Percentiles rank a stretch among this genome's conserved stretches.
Conservation (phyloP, 2,113 vertebrate species). For the Acanthisitta chloris region DNA sequence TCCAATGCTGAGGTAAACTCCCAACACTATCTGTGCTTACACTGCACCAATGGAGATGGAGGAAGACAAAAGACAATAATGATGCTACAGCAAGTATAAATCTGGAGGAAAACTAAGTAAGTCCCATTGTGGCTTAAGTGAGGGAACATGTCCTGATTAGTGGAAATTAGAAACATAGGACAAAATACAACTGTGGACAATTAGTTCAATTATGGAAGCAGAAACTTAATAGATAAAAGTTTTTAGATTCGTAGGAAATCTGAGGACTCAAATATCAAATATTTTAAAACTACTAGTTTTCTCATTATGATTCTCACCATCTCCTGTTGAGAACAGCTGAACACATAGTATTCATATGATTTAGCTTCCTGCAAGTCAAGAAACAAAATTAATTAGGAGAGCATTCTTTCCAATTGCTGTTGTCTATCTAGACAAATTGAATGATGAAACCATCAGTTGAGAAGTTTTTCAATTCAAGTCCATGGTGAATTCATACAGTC, state of each 20-base stretch:
- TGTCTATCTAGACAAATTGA: neutral
- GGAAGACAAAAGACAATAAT: neutral
- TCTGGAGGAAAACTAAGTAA: neutral
- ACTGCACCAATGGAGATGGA: neutral
- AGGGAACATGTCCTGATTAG: neutral
- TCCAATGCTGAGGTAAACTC: neutral
- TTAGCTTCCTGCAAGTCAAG: neutral
- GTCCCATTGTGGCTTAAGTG: neutral
- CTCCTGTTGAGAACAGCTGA: neutral
- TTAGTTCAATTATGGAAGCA: neutral
- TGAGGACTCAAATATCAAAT: neutral
- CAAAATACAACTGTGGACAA: neutral
- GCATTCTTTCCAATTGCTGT: constrained; percentile 9
- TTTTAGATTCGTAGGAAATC: neutral
- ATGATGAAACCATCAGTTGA: neutral
- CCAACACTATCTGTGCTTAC: neutral
- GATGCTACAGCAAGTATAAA: neutral
- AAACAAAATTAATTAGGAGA: constrained; percentile 13
- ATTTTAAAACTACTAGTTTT: neutral
- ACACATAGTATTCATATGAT: neutral
- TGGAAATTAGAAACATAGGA: neutral
- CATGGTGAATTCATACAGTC: neutral
- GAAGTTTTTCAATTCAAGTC: neutral
- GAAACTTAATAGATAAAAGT: neutral
- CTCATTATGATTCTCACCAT: neutral